Evolutionary conservation across 2,888 invertebrate genomes (phyloP).

Genomic region (Hermaeophaga mercurialis): DNA sequence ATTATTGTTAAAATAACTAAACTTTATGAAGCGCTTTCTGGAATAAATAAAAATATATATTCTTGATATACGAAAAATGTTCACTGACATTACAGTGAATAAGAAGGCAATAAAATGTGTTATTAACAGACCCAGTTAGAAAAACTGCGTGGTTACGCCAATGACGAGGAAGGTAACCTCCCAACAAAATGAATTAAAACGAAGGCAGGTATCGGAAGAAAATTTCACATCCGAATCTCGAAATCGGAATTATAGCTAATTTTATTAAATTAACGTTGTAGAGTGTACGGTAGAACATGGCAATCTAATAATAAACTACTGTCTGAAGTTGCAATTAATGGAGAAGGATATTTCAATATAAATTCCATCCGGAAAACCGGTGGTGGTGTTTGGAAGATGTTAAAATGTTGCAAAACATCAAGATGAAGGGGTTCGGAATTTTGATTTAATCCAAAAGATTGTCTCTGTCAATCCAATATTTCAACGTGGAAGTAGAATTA

Average conservation of each 20-base stretch:
- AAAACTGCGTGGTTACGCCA: too few species aligned
- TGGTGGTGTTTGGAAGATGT: neutral
- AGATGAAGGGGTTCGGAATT: neutral
- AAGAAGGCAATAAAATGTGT: too few species aligned
- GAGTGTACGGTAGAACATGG: slow-evolving; percentile 31
- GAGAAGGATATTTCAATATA: slow-evolving; percentile 56
- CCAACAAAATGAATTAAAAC: slow-evolving; percentile 30
- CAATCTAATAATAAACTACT: slow-evolving; percentile 56
- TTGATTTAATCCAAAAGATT: too few species aligned
- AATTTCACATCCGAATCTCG: slow-evolving; percentile 44
- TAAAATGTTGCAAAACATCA: neutral
- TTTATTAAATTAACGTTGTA: slow-evolving; percentile 42
- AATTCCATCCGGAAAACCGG: slow-evolving; percentile 47
- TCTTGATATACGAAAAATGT: too few species aligned
- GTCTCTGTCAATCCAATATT: too few species aligned
- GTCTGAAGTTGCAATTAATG: slow-evolving; percentile 56
- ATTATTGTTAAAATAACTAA: too few species aligned
- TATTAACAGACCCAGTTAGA: too few species aligned
- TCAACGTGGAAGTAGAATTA: too few species aligned
- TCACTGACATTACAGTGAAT: too few species aligned
- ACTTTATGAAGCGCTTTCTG: too few species aligned
- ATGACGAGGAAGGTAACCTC: neutral
- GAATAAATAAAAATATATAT: too few species aligned
- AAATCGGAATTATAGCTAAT: slow-evolving; percentile 45
- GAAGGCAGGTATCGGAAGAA: slow-evolving; percentile 38